These are phyloP conservation scores for Campylomormyrus tamandua DNA, from an alignment of 2,113 vertebrate species.

Conservation along the genomic window DNA sequence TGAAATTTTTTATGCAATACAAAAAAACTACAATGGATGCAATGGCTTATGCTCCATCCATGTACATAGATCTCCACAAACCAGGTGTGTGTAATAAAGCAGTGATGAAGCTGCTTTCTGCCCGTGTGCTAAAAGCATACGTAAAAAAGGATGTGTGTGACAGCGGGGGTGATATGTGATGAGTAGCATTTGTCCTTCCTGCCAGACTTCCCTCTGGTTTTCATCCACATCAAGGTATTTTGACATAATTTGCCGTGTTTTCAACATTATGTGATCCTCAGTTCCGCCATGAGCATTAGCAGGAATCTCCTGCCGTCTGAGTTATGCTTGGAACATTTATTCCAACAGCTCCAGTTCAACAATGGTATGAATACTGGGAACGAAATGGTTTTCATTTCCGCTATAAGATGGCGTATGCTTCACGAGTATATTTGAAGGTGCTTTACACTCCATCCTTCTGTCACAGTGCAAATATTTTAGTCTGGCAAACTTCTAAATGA, in stretches of 20 bases:
- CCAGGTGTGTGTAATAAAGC: not conserved
- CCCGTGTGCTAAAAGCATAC: not conserved
- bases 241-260: constrained; percentile 16
- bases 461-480: not conserved
- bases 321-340: not conserved
- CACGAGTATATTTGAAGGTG: not conserved
- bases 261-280: not conserved
- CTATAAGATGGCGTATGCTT: not conserved
- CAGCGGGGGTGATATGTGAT: constrained; percentile 21
- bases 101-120: not conserved
- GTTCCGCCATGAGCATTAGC: not conserved
- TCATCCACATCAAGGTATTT: constrained; percentile 30
- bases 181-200: constrained; percentile 26
- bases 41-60: not conserved
- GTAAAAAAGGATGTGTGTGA: not conserved
- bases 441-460: not conserved
- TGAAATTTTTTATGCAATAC: not conserved
- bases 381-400: not conserved
- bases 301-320: not conserved
- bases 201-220: constrained; percentile 25
- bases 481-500: not conserved
- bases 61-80: not conserved
- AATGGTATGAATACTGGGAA: not conserved
- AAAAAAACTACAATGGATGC: not conserved
- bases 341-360: not conserved